phyloP scores from a whole-genome alignment of 2,797 vertebrate species.

The Sebastes iracundus region DNA sequence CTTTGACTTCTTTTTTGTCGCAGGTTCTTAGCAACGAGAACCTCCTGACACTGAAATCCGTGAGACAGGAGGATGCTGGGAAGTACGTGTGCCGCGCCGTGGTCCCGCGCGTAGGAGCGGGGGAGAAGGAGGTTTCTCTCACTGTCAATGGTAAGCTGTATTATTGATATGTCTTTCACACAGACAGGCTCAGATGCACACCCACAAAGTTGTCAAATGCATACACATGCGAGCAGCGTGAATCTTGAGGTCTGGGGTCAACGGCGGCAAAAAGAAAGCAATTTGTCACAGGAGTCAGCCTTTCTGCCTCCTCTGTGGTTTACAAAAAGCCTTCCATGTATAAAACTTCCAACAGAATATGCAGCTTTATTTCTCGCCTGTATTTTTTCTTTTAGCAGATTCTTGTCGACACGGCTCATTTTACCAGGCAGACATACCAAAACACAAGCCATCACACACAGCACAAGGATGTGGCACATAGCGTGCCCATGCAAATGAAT shows the following conservation, averaged over 20 bases:
- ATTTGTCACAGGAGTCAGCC: constrained; percentile 53
- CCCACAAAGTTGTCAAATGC: constrained; percentile 27
- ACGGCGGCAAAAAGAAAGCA: constrained; percentile 38
- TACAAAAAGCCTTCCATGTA: neutral
- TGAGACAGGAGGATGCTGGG: constrained; percentile 96
- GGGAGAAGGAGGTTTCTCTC: constrained; percentile 94
- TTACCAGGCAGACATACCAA: constrained; percentile 9
- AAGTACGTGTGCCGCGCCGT: constrained; percentile 97
- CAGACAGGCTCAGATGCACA: constrained; percentile 15
- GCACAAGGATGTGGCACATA: neutral
- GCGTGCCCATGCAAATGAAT: neutral
- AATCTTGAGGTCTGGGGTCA: constrained; percentile 51
- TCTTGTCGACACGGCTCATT: constrained; percentile 26
- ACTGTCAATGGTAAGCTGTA: constrained; percentile 93
- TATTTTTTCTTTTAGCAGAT: neutral
- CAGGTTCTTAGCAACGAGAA: constrained; percentile 99
- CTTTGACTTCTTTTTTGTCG: constrained; percentile 43
- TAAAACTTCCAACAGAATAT: constrained; percentile 10
- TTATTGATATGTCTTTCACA: constrained; percentile 32
- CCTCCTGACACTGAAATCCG: constrained; percentile 92
- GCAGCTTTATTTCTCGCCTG: neutral
- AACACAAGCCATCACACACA: constrained; percentile 5
- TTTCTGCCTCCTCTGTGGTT: constrained; percentile 28
- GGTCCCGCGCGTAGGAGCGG: constrained; percentile 93
- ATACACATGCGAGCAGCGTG: constrained; percentile 20